phyloP scores from a whole-genome alignment of 2,888 invertebrate species.

The Tetrapedia diversipes region DNA sequence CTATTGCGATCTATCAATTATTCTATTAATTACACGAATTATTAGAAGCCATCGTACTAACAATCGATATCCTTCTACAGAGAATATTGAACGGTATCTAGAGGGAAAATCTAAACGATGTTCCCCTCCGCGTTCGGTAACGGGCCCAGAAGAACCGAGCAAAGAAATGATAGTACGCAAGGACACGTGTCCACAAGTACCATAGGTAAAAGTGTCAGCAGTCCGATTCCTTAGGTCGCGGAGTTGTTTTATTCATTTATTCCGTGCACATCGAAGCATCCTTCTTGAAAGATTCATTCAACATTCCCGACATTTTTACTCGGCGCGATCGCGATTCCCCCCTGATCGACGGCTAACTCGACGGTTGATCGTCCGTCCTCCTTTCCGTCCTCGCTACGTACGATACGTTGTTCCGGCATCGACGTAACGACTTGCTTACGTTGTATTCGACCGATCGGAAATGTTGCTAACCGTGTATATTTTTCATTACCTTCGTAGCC shows the following conservation, averaged over 20 bases:
- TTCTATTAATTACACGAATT: constrained; percentile 9
- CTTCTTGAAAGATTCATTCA: constrained; percentile 74
- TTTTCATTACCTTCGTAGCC: no score
- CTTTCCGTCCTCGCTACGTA: constrained; percentile 12
- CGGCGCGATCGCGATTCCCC: constrained; percentile 40
- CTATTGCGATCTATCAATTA: constrained; percentile 9
- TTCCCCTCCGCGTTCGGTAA: constrained; percentile 40
- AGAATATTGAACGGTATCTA: constrained; percentile 23
- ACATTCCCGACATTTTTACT: constrained; percentile 70
- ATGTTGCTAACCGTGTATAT: no score
- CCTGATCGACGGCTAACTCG: constrained; percentile 21
- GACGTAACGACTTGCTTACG: neutral
- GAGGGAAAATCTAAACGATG: constrained; percentile 35
- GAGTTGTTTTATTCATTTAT: constrained; percentile 66
- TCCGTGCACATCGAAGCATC: constrained; percentile 60
- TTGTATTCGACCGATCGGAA: no score
- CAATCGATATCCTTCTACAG: constrained; percentile 2
- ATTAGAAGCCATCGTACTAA: neutral
- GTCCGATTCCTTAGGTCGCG: constrained; percentile 57
- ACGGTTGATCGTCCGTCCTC: constrained; percentile 25
- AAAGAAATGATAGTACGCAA: constrained; percentile 25
- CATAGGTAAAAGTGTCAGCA: constrained; percentile 63
- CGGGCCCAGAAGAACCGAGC: constrained; percentile 38
- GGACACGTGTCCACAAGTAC: constrained; percentile 5
- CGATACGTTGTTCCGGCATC: neutral